Base-by-base conservation (phyloP, 64 coral and sea anemone genomes). In the Montipora capricornis region DNA sequence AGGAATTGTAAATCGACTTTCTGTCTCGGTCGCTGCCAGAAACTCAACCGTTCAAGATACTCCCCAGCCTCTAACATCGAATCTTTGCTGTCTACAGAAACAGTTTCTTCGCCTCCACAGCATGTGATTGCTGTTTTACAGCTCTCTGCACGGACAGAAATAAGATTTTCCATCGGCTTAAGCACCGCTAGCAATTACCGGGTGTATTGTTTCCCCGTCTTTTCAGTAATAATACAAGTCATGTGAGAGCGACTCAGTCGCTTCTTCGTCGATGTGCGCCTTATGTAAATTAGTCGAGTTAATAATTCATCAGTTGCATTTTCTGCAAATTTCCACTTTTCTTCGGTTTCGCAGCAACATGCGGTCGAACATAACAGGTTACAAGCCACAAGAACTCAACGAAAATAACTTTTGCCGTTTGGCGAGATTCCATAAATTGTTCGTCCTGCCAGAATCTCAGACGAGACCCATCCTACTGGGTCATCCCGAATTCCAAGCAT, bases 1-100 rank as follows among this genome's bases (percentile, higher is more conserved):
- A 86, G 74, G 76, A 98, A 98, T 57, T 94, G 87, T 20, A 98
- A 80, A 67, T 96, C 82, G 60, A 98, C 94, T 94, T 86, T 91
- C 74, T 95, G 97, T 84, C 91, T 77, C 60, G 94, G 94, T 37
- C 94, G 60, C 57, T 98, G 88, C 97, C 97, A 98, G 29, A 98
- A 95, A 69, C 94, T 95, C 52, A 95, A 67, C 74, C 95, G 93
- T 76, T 97, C 96, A 5, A 95, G 76, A 29, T 97, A 97, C 74
- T 97, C 83, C 4, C 96, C 96, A 19, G 89, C 92, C 85, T 97
- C 96, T 19, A 97, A 78, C 82, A 94, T 82, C 6, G 96, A 55
- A 37, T 97, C 94, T 22, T 77, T 87, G 60, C 92, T 95, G n/a
- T 87, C 93, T 24, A 95, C 81, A 11, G 89, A 92, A 14, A 68